A percentile compares a stretch with the other conserved stretches of the same genome.
These are phyloP conservation scores for Grallaria varia DNA, from an alignment of 2,113 vertebrate species.

Conservation along the genomic window DNA sequence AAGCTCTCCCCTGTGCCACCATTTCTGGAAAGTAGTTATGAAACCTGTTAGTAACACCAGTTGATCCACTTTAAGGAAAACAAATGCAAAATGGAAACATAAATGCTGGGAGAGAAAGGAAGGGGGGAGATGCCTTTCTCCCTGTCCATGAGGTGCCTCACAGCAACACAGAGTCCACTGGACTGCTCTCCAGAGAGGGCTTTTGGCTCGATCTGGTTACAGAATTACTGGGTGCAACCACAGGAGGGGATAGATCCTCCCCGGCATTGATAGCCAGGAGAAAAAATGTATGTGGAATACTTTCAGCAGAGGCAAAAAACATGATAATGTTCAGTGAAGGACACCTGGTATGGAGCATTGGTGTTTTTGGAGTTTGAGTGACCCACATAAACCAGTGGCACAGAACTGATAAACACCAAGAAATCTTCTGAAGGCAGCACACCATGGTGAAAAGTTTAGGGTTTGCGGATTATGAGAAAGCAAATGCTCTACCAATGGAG, in stretches of 20 bases:
- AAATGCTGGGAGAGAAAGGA: neutral
- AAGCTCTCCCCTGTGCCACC: neutral
- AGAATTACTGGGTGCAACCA: neutral
- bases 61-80: neutral
- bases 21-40: neutral
- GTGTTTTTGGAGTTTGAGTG: neutral
- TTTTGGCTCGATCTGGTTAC: neutral
- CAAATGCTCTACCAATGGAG: neutral
- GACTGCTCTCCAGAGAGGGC: neutral
- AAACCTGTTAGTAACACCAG: neutral
- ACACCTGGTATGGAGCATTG: neutral
- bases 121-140: neutral
- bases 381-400: neutral
- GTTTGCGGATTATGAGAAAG: neutral
- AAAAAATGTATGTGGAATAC: neutral
- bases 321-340: too few species aligned
- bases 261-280: neutral
- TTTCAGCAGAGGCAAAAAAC: neutral
- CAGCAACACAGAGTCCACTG: rapidly evolving
- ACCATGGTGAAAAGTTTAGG: neutral
- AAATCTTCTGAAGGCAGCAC: neutral
- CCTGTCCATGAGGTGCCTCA: neutral
- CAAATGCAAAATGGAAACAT: neutral
- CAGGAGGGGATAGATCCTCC: neutral
- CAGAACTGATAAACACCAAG: neutral